Base-by-base conservation (phyloP, 2,113 vertebrate species). In the Rhinopomastus cyanomelas region DNA sequence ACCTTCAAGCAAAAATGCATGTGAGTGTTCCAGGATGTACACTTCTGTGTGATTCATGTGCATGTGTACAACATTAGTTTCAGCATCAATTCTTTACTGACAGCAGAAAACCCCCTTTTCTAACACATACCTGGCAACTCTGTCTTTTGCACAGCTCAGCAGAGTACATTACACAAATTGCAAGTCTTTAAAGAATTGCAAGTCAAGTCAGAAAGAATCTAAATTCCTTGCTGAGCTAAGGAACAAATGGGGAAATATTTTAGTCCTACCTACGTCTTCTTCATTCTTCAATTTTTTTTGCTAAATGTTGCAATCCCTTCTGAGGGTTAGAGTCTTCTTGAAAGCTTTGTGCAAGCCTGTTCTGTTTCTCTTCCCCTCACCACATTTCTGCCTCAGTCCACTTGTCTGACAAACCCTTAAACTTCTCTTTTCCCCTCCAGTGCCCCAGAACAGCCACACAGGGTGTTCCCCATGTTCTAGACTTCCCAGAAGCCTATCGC, bases 41-140 rank as follows among this genome's bases (percentile, higher is more conserved):
- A 46, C 30, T 32, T 44, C 36, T 72, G 4, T 78, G 52, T 74
- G 16, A 32, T 94, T 90, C 88, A 55, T 68, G 65, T 66, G 72
- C 36, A 66, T 32, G 78, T 34, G 39, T 73, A 59, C 55, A 88
- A 46, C 36, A 42, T 84, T 76, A 69, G 69, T 90, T 91, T 88
- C 44, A 72, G 68, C 92, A n/a, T n/a, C n/a, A 84, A 46, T 44
- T 73, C 69, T 93, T 95, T 55, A 85, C 34, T 79, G 52, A 52
- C 57, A 88, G 56, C 13, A 82, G 49, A 34, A 67, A 86, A 32
- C 80, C 60, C 11, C 12, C n/a, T 68, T 80, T 77, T 52, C 14
- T 42, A 65, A 88, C 71, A 39, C 4, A 3, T 76, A 94, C 71
- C 81, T 93, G 81, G 42, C 15, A 94, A 81, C 29, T 55, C 89